A percentile compares a stretch with the other conserved stretches of the same genome.
Evolutionary conservation across 2,888 invertebrate species (phyloP).

Genomic region (Tricholauxania praeusta): DNA sequence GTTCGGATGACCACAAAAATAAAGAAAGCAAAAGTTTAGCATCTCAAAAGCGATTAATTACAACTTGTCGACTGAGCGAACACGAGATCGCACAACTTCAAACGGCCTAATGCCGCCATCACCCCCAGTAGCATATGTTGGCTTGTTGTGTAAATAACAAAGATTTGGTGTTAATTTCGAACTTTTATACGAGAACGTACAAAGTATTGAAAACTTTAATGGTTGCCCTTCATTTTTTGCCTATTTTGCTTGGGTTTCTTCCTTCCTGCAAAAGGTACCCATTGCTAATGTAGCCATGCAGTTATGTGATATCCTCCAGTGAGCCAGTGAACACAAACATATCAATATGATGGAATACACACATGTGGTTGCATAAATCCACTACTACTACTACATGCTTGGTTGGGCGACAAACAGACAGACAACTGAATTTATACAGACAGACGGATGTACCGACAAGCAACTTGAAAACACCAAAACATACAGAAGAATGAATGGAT

Average conservation of each 20-base stretch:
- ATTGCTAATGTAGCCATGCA: slow-evolving; percentile 3
- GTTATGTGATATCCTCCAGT: slow-evolving; percentile 12
- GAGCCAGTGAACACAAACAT: slow-evolving; percentile 11
- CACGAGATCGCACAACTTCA: too few species aligned
- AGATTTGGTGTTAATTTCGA: background rate
- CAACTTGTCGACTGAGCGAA: slow-evolving; percentile 15
- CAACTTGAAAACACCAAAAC: too few species aligned
- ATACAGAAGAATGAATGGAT: background rate
- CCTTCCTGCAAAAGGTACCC: background rate
- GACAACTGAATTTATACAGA: background rate
- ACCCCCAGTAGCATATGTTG: slow-evolving; percentile 1
- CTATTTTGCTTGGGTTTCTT: too few species aligned
- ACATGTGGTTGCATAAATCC: slow-evolving; percentile 22
- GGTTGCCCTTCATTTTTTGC: slow-evolving; percentile 11
- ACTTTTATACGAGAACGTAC: background rate
- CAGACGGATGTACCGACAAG: background rate
- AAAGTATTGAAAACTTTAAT: slow-evolving; percentile 22
- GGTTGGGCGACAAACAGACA: background rate
- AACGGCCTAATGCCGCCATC: background rate
- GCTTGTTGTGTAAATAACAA: background rate
- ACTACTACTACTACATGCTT: background rate
- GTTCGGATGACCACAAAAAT: background rate
- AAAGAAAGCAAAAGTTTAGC: slow-evolving; percentile 3
- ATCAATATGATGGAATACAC: slow-evolving; percentile 24
- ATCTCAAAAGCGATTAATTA: slow-evolving; percentile 18